Percentiles rank a stretch among this genome's conserved stretches.
Evolutionary conservation across 2,888 invertebrate species (phyloP).

Genomic region (Ophion ellenae): DNA sequence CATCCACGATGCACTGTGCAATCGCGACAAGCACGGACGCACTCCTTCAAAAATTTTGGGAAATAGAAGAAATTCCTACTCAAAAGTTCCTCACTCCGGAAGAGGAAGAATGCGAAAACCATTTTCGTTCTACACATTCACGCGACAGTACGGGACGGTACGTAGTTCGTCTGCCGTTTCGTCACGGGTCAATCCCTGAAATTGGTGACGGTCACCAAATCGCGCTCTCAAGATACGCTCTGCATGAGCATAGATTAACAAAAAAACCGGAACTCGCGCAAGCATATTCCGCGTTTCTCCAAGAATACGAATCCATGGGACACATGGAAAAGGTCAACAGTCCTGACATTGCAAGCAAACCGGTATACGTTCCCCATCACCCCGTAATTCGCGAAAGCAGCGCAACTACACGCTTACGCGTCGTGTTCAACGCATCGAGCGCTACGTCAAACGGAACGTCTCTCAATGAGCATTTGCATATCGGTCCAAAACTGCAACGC

Average conservation of each 20-base stretch:
- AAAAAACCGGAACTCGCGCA: conserved; percentile 19
- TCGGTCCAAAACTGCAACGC: conserved; percentile 47
- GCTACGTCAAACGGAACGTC: conserved; percentile 53
- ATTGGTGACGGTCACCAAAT: conserved; percentile 63
- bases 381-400: conserved; percentile 42
- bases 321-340: conserved; percentile 58
- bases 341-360: neutral
- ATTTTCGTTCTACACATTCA: conserved; percentile 66
- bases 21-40: conserved; percentile 16
- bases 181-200: conserved; percentile 36
- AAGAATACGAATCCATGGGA: conserved; percentile 54
- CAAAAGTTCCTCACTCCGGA: conserved; percentile 62
- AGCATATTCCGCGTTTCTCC: conserved; percentile 63
- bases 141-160: conserved; percentile 68
- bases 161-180: conserved; percentile 70
- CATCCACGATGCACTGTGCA: conserved; percentile 18
- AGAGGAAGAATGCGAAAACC: conserved; percentile 66
- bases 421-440: conserved; percentile 64
- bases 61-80: conserved; percentile 68
- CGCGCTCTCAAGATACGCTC: conserved; percentile 66
- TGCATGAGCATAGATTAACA: conserved; percentile 67
- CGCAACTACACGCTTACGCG: conserved; percentile 49
- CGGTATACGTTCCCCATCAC: conserved; percentile 25
- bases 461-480: conserved; percentile 56
- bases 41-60: conserved; percentile 65